Base-by-base conservation (phyloP, 2,113 vertebrate genomes). In the Corapipo altera region DNA sequence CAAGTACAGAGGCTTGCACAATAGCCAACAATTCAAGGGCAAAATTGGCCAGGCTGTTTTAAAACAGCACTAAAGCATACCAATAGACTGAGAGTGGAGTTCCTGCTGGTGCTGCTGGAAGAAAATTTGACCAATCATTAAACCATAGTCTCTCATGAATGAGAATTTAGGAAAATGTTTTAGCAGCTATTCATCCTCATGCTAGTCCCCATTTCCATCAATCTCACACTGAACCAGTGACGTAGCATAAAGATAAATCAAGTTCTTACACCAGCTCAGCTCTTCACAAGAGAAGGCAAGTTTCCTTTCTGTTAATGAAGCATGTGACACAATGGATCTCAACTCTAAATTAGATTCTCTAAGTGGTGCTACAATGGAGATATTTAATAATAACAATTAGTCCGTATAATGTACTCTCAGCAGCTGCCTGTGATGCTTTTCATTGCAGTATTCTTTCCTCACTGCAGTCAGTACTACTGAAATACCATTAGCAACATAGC, bases 381-480 rank as follows among this genome's bases (percentile, higher is more conserved):
- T 94, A 86, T 92, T 90, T 95, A 96, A 94, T 95, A 88, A 95
- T 88, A 96, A 94, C 88, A 96, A 96, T 97, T 93, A 93, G 67
- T 57, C 52, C 88, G 72, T 89, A 90, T 85, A 91, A 85, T 23
- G 57, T 44, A n/a, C 54, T 74, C 75, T 51, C 4, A 2, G 69
- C 88, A 95, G 92, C 92, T 96, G 96, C 74, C 64, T 73, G 43
- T 70, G 67, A 64, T 64, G 82, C 59, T 79, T 88, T 91, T 85
- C 67, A 52, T 15, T 74, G 85, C 51, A 71, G 35, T 37, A 4
- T 7, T 15, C 46, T 48, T 89, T 90, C 67, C 52, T 85, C 51
- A 32, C 12, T 66, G 64, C 78, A 85, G 78, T 76, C 78, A 83
- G 43, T 66, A 39, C 54, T 89, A 67, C 67, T 88, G 77, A 89